A percentile compares a stretch with the other conserved stretches of the same genome.
Evolutionary conservation across 1,140 invertebrate genomes (phyloP).

Genomic region (Pristionchus pacificus): DNA sequence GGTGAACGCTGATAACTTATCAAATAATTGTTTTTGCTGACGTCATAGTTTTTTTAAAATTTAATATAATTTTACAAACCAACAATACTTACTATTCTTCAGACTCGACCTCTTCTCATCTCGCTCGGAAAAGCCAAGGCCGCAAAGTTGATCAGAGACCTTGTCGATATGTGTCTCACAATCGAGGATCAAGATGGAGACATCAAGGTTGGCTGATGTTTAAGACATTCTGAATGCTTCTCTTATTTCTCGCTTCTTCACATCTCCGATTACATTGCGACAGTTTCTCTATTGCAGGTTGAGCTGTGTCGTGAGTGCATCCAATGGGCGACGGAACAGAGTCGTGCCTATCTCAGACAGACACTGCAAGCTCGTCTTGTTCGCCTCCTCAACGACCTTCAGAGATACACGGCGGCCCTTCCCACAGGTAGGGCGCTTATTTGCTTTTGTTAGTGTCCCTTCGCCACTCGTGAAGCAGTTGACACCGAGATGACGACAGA

Average conservation of each 20-base stretch:
- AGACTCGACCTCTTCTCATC: slow-evolving; percentile 81
- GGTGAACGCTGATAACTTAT: not conserved
- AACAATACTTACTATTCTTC: not conserved
- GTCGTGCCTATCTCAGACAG: slow-evolving; percentile 90
- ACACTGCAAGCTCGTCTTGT: slow-evolving; percentile 71
- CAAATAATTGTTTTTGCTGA: not conserved
- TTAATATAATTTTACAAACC: not conserved
- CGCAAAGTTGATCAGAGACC: slow-evolving; percentile 87
- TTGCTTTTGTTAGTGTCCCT: no score
- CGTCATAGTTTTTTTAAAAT: not conserved
- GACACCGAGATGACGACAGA: no score
- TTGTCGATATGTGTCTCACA: slow-evolving; percentile 95
- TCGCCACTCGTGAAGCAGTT: no score
- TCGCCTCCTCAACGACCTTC: slow-evolving; percentile 48
- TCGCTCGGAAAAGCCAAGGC: slow-evolving; percentile 97
- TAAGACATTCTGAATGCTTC: slow-evolving; percentile 6
- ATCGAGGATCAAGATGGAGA: slow-evolving; percentile 64
- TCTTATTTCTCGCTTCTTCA: slow-evolving; percentile 2
- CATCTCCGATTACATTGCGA: not conserved
- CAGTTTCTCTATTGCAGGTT: slow-evolving; percentile 59
- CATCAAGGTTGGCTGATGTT: slow-evolving; percentile 67
- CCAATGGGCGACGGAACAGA: slow-evolving; percentile 96
- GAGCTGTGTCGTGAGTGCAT: slow-evolving; percentile 84
- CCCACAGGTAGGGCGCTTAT: slow-evolving; percentile 36
- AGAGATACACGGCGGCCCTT: slow-evolving; percentile 41